Evolutionary conservation across 2,113 vertebrate species (phyloP), one percentile per base, ranked within the genome.

Genomic region (Cricetomys ansorgei): DNA sequence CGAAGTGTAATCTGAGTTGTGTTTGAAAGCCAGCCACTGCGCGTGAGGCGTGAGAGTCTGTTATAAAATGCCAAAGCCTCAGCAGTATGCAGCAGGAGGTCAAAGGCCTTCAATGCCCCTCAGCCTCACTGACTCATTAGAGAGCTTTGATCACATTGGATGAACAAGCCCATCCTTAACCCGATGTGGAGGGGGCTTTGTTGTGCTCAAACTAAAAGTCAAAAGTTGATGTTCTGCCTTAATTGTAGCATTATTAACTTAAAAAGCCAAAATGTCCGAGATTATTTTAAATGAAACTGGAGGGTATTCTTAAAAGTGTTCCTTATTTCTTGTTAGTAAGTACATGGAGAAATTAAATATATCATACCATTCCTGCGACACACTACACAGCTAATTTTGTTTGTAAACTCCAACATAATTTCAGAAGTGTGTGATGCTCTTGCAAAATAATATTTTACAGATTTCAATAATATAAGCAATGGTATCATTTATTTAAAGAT

Each of bases 171-270:
- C 57, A 89, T 21, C 57, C 81, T 84, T 90, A 94, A 77, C 89
- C 67, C 95, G 48, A 83, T 64, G 7, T 48, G 48, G 31, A 85
- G 88, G 31, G 9, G 16, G 75, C 16, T 70, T 95, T 89, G 77
- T 53, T 93, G 80, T n/a, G 81, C 43, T 70, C 40, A 90, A 77
- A 94, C 64, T 73, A 16, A 89, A 96, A 94, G 91, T 95, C 76
- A n/a, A 89, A 29, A 65, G 90, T 69, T 91, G 57, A 89, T 89
- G 27, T 34, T 88, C 25, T n/a, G 65, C 45, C 50, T 81, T 92
- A 94, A 91, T 87, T 90, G 10, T 59, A 94, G 31, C 31, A 16
- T 80, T 96, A 25, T 75, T 88, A 76, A 87, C 94, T 79, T 23
- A 86, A 95, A 94, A 94, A 81, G 40, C 5, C 73, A 69, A 90